Evolutionary conservation across 2,797 vertebrate species (phyloP).

Genomic region (Huso huso): DNA sequence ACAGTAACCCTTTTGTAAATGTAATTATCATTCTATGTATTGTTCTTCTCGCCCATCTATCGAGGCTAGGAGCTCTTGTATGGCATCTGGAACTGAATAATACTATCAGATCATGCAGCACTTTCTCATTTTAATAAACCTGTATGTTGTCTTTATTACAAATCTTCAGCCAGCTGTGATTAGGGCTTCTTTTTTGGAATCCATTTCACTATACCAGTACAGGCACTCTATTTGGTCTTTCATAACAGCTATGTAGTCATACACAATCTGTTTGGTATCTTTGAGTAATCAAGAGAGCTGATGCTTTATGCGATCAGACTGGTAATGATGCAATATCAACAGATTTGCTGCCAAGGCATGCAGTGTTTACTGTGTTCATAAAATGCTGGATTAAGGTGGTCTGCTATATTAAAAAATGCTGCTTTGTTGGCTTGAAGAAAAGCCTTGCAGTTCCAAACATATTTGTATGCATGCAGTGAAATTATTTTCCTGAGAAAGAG

Average conservation of each 20-base stretch:
- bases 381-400: constrained; percentile 10
- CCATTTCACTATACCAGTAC: neutral
- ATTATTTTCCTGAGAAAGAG: neutral
- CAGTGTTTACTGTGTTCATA: constrained; percentile 3
- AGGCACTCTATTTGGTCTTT: constrained; percentile 1
- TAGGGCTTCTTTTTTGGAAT: neutral
- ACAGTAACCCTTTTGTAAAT: too few species aligned
- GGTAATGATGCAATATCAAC: constrained; percentile 9
- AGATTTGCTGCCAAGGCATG: constrained; percentile 5
- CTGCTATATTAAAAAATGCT: neutral
- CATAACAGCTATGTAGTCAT: neutral
- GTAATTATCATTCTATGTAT: too few species aligned
- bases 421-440: constrained; percentile 1
- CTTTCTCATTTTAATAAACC: neutral
- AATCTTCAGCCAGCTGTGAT: neutral
- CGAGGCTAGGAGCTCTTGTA: too few species aligned
- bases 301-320: constrained; percentile 6
- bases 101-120: neutral
- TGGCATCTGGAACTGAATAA: too few species aligned
- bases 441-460: neutral
- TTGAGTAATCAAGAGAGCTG: neutral
- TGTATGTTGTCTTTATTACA: neutral
- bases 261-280: constrained; percentile 5
- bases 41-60: too few species aligned
- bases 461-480: neutral